These are phyloP conservation scores for Paracyclopina nana DNA, from an alignment of 1,140 invertebrate species.

Conservation along the genomic window DNA sequence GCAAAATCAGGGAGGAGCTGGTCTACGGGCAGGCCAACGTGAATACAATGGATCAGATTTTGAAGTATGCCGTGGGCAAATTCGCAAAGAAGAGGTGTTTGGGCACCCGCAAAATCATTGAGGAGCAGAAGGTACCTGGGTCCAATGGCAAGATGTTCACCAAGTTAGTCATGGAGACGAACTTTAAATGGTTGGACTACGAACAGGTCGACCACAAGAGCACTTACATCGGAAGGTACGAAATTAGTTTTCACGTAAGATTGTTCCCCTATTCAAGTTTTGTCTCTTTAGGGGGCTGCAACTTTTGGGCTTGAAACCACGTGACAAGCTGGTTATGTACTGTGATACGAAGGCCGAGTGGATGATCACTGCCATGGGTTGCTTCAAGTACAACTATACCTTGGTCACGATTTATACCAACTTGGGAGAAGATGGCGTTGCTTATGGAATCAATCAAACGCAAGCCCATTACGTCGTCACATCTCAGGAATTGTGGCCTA, in stretches of 20 bases:
- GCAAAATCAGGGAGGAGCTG: background rate
- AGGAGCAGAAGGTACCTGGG: constrained; percentile 32
- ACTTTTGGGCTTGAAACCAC: constrained; percentile 25
- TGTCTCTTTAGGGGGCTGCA: constrained; percentile 25
- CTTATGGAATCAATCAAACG: constrained; percentile 8
- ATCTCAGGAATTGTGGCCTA: constrained; percentile 18
- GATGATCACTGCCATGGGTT: constrained; percentile 8
- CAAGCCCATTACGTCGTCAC: background rate
- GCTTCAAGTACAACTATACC: constrained; percentile 1
- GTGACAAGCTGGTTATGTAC: constrained; percentile 12
- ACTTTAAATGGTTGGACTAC: constrained; percentile 34
- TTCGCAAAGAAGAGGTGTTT: constrained; percentile 28
- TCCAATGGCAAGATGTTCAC: constrained; percentile 32
- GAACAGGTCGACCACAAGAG: constrained; percentile 28
- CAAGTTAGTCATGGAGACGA: constrained; percentile 24
- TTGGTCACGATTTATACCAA: constrained; percentile 16
- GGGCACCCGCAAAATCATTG: constrained; percentile 33
- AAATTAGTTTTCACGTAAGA: no score
- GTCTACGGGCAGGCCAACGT: background rate
- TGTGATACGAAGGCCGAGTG: constrained; percentile 10
- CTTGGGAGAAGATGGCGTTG: constrained; percentile 8
- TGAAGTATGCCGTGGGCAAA: constrained; percentile 19
- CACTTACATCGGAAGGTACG: constrained; percentile 28
- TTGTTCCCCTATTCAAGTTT: no score
- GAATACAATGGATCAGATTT: constrained; percentile 10